Evolutionary conservation across 2,113 vertebrate genomes (phyloP).

Genomic region (Nothobranchius furzeri): DNA sequence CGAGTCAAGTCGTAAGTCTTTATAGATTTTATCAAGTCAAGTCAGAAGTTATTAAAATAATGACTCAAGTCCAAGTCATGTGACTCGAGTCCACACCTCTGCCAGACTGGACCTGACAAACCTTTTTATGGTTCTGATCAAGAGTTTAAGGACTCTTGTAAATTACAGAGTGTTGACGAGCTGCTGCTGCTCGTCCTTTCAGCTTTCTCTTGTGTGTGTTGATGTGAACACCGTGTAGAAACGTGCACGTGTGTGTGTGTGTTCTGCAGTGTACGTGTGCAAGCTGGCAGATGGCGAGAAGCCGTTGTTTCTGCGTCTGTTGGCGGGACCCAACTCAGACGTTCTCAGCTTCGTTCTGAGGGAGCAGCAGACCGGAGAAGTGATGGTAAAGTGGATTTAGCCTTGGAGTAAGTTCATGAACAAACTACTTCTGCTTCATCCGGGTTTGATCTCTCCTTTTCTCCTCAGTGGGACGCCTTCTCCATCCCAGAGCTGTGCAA

Average conservation of each 20-base stretch:
- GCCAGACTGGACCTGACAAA: no score
- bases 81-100: no score
- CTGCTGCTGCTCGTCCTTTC: constrained; percentile 19
- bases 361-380: constrained; percentile 94
- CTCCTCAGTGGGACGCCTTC: constrained; percentile 93
- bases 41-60: no score
- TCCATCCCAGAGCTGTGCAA: constrained; percentile 93
- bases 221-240: constrained; percentile 7
- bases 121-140: no score
- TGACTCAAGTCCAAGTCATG: no score
- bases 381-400: constrained; percentile 77
- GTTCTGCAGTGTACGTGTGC: constrained; percentile 87
- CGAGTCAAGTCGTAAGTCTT: no score
- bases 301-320: constrained; percentile 90
- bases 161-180: constrained; percentile 31
- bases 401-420: no score
- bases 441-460: neutral
- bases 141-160: neutral
- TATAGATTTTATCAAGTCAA: no score
- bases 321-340: constrained; percentile 88
- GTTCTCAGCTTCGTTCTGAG: constrained; percentile 91
- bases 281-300: constrained; percentile 90
- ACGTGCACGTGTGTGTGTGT: constrained; percentile 20
- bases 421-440: no score
- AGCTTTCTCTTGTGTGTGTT: constrained; percentile 20